These are phyloP conservation scores for Phengaris alcon DNA, from an alignment of 2,888 invertebrate species.

Conservation along the genomic window DNA sequence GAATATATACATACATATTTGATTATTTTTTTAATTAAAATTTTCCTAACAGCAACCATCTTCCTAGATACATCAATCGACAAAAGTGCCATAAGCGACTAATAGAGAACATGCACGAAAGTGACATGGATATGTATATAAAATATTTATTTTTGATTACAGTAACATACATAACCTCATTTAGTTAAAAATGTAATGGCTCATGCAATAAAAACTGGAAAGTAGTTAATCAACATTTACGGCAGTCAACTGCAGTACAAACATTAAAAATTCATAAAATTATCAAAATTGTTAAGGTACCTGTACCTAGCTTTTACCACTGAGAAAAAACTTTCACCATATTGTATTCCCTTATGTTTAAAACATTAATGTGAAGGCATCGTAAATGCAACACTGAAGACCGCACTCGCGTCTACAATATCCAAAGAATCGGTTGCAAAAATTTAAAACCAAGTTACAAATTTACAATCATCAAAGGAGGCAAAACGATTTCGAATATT, in stretches of 20 bases:
- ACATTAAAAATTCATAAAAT: conserved; percentile 30
- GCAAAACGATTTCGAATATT: not conserved
- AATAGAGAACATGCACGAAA: conserved; percentile 23
- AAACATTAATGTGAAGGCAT: conserved; percentile 33
- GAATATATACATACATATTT: conserved; percentile 24
- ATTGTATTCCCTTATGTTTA: conserved; percentile 32
- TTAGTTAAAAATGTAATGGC: not conserved
- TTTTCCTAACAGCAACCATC: conserved; percentile 9
- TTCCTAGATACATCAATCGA: not conserved
- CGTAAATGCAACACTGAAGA: conserved; percentile 26
- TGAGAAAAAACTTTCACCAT: conserved; percentile 30
- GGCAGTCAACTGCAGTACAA: conserved; percentile 1
- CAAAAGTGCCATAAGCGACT: conserved; percentile 19
- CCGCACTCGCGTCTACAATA: conserved; percentile 1
- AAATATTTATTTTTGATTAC: conserved; percentile 17
- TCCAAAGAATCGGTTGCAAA: not conserved
- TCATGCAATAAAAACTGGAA: conserved; percentile 14
- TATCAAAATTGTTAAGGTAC: conserved; percentile 26
- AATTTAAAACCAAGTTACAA: not conserved
- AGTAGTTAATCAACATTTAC: conserved; percentile 6
- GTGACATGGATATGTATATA: conserved; percentile 9
- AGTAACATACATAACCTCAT: conserved; percentile 13
- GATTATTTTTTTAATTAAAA: not conserved
- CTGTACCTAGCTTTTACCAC: conserved; percentile 8
- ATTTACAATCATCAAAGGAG: not conserved